A percentile compares a stretch with the other conserved stretches of the same genome.
phyloP scores from a whole-genome alignment of 2,797 vertebrate genomes.

The Falco berigora region DNA sequence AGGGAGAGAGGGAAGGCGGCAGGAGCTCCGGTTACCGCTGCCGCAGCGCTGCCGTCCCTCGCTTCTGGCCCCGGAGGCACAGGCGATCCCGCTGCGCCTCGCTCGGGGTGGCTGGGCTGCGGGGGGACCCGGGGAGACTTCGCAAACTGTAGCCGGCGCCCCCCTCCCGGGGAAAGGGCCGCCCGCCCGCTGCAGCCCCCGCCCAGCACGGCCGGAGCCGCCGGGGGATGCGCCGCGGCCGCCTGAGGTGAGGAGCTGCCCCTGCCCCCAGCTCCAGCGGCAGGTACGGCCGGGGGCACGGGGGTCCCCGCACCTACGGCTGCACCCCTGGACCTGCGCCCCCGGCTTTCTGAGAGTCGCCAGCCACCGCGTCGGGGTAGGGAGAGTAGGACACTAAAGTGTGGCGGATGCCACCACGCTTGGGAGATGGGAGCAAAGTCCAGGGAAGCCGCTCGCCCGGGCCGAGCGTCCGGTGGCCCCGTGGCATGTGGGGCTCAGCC shows the following conservation, averaged over 20 bases:
- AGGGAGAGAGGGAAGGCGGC: conserved; percentile 61
- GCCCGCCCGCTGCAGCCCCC: neutral
- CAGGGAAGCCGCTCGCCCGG: rapidly evolving
- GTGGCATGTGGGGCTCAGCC: rapidly evolving
- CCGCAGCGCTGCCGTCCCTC: neutral
- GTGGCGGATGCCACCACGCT: neutral
- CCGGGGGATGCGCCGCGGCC: neutral
- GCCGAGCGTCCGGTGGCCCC: rapidly evolving
- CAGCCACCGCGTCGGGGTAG: neutral
- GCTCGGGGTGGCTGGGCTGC: neutral
- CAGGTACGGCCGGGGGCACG: neutral
- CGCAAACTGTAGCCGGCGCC: neutral
- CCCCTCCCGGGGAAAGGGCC: neutral
- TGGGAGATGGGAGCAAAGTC: rapidly evolving
- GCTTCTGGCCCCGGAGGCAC: neutral
- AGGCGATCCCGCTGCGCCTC: neutral
- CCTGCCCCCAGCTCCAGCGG: neutral
- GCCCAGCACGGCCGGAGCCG: neutral
- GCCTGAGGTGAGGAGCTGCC: neutral
- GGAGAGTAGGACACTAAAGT: neutral
- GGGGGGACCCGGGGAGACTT: neutral
- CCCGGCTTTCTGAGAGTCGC: neutral
- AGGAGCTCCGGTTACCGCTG: neutral
- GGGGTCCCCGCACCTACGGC: rapidly evolving
- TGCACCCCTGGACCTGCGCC: rapidly evolving